Conservation (phyloP, 2,113 vertebrate genomes). For the Rhinichthys klamathensis region DNA sequence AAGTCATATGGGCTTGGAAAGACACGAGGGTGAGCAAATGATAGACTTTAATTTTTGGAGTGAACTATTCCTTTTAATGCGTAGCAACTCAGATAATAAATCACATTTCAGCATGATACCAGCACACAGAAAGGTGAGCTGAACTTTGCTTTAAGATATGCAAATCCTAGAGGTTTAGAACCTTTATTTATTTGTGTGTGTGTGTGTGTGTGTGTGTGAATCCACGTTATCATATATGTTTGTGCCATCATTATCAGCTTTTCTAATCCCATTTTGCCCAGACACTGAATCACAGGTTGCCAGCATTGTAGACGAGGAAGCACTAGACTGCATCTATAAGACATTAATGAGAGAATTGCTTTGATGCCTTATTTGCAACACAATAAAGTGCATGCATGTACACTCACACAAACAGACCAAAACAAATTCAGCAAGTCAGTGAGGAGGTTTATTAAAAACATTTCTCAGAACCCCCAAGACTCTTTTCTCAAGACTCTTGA, state of each 20-base stretch:
- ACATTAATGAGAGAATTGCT: constrained; percentile 16
- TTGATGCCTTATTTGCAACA: constrained; percentile 9
- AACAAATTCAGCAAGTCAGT: constrained; percentile 9
- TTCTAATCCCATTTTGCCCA: constrained; percentile 64
- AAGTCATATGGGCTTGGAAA: constrained; percentile 1
- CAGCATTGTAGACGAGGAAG: constrained; percentile 50
- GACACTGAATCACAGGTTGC: constrained; percentile 57
- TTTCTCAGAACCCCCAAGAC: neutral
- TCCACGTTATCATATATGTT: neutral
- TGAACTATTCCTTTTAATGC: neutral
- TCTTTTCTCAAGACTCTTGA: neutral
- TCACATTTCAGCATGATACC: neutral
- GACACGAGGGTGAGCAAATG: constrained; percentile 1
- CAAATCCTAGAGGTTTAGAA: constrained; percentile 5
- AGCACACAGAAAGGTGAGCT: neutral
- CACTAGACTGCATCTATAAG: constrained; percentile 35
- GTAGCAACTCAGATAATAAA: neutral
- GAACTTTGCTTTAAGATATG: constrained; percentile 20
- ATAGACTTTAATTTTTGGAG: neutral
- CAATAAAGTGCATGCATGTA: neutral
- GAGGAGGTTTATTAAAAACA: constrained; percentile 2
- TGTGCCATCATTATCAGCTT: constrained; percentile 44
- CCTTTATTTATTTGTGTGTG: neutral
- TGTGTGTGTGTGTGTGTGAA: neutral
- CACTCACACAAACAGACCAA: constrained; percentile 13